Evolutionary conservation across 2,113 vertebrate genomes (phyloP).

Genomic region (Rhadina sibilatrix): DNA sequence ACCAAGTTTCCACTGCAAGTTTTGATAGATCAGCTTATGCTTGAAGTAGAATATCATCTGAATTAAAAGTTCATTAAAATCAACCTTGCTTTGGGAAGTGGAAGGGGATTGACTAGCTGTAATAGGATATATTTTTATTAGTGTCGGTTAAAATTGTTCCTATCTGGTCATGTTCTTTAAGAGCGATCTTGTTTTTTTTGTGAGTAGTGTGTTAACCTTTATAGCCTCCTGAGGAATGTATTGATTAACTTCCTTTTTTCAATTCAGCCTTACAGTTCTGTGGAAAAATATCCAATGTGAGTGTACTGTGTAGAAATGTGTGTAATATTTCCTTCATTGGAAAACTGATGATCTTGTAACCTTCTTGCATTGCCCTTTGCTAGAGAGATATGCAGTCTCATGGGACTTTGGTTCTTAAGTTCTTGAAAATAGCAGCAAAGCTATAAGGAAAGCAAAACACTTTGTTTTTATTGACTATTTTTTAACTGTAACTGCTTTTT

Average conservation of each 20-base stretch:
- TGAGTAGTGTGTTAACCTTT: neutral
- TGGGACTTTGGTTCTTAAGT: neutral
- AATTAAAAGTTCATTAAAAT: neutral
- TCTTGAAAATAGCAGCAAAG: neutral
- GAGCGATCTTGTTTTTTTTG: neutral
- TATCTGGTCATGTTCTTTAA: neutral
- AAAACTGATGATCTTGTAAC: neutral
- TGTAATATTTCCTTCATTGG: neutral
- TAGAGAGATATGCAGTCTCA: neutral
- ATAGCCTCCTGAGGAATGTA: neutral
- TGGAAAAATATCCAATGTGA: neutral
- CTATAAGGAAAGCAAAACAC: neutral
- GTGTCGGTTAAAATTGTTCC: neutral
- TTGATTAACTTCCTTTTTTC: neutral
- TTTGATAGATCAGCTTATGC: neutral
- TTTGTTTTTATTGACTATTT: neutral
- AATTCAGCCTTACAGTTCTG: neutral
- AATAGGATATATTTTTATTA: neutral
- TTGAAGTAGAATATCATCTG: neutral
- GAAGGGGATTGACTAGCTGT: neutral
- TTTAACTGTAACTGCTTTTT: neutral
- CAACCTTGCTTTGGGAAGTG: neutral
- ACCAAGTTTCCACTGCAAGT: neutral
- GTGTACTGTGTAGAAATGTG: neutral
- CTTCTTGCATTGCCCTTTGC: neutral